These are phyloP conservation scores for Brachyptera putata DNA, from an alignment of 2,888 invertebrate genomes.

Conservation along the genomic window DNA sequence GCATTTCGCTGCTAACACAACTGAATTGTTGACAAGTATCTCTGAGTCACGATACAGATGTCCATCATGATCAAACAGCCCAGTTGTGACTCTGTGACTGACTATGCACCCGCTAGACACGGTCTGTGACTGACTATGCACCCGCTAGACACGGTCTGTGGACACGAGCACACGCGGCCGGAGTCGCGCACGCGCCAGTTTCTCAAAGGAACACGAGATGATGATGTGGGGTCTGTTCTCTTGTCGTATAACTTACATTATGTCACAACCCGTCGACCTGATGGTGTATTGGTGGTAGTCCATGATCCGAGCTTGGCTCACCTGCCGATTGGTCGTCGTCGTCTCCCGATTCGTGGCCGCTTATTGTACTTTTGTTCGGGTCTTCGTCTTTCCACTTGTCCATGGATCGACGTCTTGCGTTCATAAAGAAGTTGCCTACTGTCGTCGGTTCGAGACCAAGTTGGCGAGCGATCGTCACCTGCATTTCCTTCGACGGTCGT, in stretches of 20 bases:
- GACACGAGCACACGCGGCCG: too few relatives aligned
- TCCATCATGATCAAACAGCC: not conserved
- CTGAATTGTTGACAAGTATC: too few relatives aligned
- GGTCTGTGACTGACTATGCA: too few relatives aligned
- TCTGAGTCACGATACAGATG: too few relatives aligned
- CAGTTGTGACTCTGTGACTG: not conserved
- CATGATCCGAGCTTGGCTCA: constrained; percentile 28
- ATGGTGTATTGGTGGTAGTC: constrained; percentile 26
- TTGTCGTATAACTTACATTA: constrained; percentile 34
- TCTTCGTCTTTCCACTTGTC: constrained; percentile 98
- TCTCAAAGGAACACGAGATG: constrained; percentile 35
- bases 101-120: too few relatives aligned
- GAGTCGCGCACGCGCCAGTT: too few relatives aligned
- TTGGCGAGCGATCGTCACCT: constrained; percentile 97
- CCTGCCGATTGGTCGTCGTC: constrained; percentile 27
- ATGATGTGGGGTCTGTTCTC: constrained; percentile 29
- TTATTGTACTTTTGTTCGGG: constrained; percentile 50
- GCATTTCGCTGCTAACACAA: too few relatives aligned
- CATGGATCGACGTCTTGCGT: constrained; percentile 94
- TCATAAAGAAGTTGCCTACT: constrained; percentile 99
- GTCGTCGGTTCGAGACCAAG: constrained; percentile 95
- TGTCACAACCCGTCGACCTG: constrained; percentile 36
- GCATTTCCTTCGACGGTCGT: constrained; percentile 99
- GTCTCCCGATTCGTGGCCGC: constrained; percentile 23
- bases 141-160: too few relatives aligned